Evolutionary conservation across 2,797 vertebrate genomes (phyloP).

Genomic region (Phrynocephalus guinanensis): DNA sequence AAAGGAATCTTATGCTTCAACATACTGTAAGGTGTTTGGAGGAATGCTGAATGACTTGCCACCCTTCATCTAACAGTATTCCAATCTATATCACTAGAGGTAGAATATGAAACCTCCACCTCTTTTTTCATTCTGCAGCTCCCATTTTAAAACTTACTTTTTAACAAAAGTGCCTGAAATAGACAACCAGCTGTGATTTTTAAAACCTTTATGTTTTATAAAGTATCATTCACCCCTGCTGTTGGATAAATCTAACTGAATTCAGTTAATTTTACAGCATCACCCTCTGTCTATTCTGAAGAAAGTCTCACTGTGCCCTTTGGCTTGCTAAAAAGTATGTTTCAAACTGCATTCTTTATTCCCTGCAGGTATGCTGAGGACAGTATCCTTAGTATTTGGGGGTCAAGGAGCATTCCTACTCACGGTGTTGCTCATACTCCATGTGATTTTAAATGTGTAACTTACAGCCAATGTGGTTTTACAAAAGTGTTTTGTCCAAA

Average conservation of each 20-base stretch:
- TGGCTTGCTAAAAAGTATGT: neutral
- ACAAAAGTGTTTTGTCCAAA: no score
- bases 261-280: neutral
- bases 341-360: neutral
- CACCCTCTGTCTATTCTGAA: neutral
- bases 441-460: neutral
- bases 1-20: no score
- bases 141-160: no score
- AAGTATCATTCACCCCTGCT: no score
- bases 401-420: neutral
- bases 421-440: neutral
- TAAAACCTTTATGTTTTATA: neutral
- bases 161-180: no score
- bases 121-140: no score
- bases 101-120: no score
- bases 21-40: no score
- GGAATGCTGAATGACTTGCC: no score
- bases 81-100: no score
- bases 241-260: neutral
- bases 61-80: no score
- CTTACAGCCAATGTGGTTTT: no score
- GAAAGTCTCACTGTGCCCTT: neutral
- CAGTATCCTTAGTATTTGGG: neutral
- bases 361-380: neutral
- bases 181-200: neutral